These are phyloP conservation scores for Sitobion miscanthi DNA, from an alignment of 1,140 invertebrate genomes.

Conservation along the genomic window DNA sequence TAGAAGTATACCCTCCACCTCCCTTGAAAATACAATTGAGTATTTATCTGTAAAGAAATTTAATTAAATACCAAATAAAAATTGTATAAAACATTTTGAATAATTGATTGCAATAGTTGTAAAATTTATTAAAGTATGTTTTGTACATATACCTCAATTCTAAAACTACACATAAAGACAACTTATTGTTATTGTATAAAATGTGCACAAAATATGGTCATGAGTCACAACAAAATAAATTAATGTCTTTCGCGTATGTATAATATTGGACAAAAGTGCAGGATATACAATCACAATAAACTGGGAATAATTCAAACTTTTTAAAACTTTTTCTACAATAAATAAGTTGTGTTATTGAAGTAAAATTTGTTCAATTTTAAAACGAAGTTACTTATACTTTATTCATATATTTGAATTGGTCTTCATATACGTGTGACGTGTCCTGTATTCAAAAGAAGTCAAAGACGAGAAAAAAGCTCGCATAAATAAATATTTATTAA, in stretches of 20 bases:
- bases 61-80: too few relatives aligned
- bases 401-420: not conserved
- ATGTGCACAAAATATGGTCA: not conserved
- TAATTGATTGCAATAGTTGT: not conserved
- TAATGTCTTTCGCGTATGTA: not conserved
- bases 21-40: too few relatives aligned
- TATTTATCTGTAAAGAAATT: too few relatives aligned
- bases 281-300: not conserved
- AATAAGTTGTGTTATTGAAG: not conserved
- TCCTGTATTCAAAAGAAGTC: not conserved
- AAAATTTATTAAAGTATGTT: not conserved
- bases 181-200: not conserved
- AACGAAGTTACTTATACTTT: conserved; percentile 5
- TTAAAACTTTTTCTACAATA: not conserved
- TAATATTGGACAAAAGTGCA: not conserved
- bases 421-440: not conserved
- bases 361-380: not conserved
- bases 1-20: too few relatives aligned
- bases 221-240: not conserved
- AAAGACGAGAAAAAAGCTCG: not conserved
- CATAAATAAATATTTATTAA: not conserved
- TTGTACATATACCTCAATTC: not conserved
- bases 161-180: not conserved
- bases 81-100: not conserved
- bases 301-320: not conserved